A percentile compares a stretch with the other conserved stretches of the same genome.
Conservation (phyloP, 2,797 vertebrate species). For the Aldrovandia affinis region DNA sequence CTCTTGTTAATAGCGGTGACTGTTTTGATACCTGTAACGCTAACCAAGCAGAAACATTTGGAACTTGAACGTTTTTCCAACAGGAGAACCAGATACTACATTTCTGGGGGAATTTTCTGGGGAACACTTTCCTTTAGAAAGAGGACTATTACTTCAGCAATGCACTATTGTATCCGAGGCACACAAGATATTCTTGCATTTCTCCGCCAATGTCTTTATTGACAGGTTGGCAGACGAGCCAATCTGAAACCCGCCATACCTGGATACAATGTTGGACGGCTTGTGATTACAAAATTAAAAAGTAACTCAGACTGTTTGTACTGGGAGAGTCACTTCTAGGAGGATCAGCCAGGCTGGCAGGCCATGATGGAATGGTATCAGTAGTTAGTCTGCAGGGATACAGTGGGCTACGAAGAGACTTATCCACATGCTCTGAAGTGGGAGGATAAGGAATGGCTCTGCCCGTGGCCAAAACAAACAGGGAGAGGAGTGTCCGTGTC, state of each 20-base stretch:
- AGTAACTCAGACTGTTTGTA: neutral
- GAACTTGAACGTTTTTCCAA: neutral
- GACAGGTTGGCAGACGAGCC: neutral
- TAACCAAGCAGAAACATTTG: neutral
- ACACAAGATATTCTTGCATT: neutral
- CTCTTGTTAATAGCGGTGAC: neutral
- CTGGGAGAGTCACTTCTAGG: constrained; percentile 29
- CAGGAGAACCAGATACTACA: neutral
- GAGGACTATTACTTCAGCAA: neutral
- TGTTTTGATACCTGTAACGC: neutral
- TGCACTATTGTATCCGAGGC: neutral
- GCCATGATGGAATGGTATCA: constrained; percentile 10
- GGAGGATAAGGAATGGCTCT: constrained; percentile 37
- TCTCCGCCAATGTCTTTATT: neutral
- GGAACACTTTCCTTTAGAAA: constrained; percentile 8
- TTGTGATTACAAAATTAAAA: constrained; percentile 10
- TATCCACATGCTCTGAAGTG: constrained; percentile 24
- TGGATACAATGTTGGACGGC: constrained; percentile 6
- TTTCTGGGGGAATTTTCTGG: neutral
- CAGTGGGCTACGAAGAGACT: constrained; percentile 10
- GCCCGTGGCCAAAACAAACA: constrained; percentile 34
- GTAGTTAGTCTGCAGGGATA: constrained; percentile 22
- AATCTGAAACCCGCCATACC: neutral
- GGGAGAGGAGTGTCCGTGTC: constrained; percentile 35
- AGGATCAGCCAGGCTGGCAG: constrained; percentile 8